Conservation (phyloP, 2,888 invertebrate genomes). For the Apamea crenata region DNA sequence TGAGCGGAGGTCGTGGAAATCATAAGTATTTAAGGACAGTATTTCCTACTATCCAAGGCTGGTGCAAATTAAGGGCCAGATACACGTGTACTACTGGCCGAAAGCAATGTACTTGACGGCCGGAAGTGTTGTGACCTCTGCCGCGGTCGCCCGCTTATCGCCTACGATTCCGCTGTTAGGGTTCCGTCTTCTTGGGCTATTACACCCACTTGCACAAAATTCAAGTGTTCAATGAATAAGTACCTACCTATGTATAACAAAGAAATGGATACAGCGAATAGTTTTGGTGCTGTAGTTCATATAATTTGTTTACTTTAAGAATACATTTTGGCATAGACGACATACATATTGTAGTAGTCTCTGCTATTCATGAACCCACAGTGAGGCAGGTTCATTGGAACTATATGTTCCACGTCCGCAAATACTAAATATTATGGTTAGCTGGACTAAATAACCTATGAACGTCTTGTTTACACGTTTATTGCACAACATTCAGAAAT, state of each 20-base stretch:
- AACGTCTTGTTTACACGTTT: constrained; percentile 30
- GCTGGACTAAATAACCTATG: constrained; percentile 38
- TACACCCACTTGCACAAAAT: constrained; percentile 33
- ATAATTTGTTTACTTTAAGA: constrained; percentile 23
- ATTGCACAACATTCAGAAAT: constrained; percentile 25
- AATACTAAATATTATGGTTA: constrained; percentile 48
- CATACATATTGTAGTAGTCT: constrained; percentile 2
- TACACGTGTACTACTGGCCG: constrained; percentile 61
- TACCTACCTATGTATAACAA: background rate
- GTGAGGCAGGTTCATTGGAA: constrained; percentile 50
- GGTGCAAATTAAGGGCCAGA: constrained; percentile 62
- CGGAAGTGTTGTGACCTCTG: constrained; percentile 77
- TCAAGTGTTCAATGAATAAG: constrained; percentile 22
- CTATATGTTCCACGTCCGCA: constrained; percentile 34
- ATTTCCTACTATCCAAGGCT: constrained; percentile 62
- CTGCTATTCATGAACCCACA: constrained; percentile 26
- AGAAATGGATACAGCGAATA: background rate
- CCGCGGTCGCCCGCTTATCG: constrained; percentile 74
- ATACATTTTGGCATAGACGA: background rate
- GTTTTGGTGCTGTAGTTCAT: background rate
- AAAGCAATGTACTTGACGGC: constrained; percentile 62
- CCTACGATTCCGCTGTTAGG: constrained; percentile 58
- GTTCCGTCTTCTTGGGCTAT: constrained; percentile 59
- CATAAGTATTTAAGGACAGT: constrained; percentile 33
- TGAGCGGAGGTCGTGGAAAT: constrained; percentile 34